Base-by-base conservation (phyloP, 2,113 vertebrate genomes). In the Aix galericulata region DNA sequence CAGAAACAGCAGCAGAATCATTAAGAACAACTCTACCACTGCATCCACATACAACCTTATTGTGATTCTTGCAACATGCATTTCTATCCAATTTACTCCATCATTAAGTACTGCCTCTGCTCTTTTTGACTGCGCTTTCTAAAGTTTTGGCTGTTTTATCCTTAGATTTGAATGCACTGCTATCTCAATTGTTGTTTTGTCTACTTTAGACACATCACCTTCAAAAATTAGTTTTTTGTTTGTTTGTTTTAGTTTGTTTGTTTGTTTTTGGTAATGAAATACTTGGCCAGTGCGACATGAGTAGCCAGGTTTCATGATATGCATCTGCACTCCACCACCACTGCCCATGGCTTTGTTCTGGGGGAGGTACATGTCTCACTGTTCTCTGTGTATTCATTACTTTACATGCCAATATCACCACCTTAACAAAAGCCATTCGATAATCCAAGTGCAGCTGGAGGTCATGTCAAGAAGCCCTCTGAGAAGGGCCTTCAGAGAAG, bases 221-320 rank as follows among this genome's bases (percentile, higher is more conserved):
- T 40, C 74, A 73, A 40, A 86, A 89, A 26, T n/a, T 32, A 46
- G 17, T 46, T 18, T 18, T 46, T 46, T 46, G 16, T 44, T 44
- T 44, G 16, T 42, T 42, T 42, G 42, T 42, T 42, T 16, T 12
- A 40, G 40, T 42, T 42, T 42, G 8, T 46, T 46, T 46, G 17
- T 46, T 46, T 46, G 10, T 59, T 64, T 59, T 27, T 32, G 32
- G 34, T 13, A 72, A 82, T 16, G 8, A 53, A 69, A 55, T 11
- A 58, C 4, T 17, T 26, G 21, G 46, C 32, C 4, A 50, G 14
- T 4, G 17, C 46, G 36, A 80, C 29, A 18, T 8, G 7, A 71
- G 13, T 3, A 74, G 46, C 14, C 36, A 56, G 31, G n/a, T 25
- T 29, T n/a, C 0, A 0, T 4, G 26, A 56, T 7, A n/a, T 0